These are phyloP conservation scores for Rhinogobio ventralis DNA, from an alignment of 2,797 vertebrate genomes.

Conservation along the genomic window DNA sequence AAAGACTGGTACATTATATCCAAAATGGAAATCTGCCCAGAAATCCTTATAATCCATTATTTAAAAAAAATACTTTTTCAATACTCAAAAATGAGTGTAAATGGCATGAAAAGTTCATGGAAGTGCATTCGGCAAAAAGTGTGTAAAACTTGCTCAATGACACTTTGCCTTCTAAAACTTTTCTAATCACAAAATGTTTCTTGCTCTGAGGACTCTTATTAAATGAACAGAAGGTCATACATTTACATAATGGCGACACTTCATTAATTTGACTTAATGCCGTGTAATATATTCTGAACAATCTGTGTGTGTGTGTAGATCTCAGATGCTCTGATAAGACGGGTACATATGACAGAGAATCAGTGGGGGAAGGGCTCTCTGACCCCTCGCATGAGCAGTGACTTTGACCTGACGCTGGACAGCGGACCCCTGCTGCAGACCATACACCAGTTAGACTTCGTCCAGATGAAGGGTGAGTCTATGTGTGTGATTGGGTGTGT, in stretches of 20 bases:
- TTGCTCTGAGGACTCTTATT: constrained; percentile 23
- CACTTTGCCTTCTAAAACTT: constrained; percentile 48
- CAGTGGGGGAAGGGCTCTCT: constrained; percentile 98
- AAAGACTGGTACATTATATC: not conserved
- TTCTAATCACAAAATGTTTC: constrained; percentile 15
- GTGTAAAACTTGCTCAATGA: constrained; percentile 1
- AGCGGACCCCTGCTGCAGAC: constrained; percentile 93
- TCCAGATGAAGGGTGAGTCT: constrained; percentile 94
- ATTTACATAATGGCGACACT: constrained; percentile 42
- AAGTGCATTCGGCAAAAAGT: not conserved
- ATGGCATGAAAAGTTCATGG: not conserved
- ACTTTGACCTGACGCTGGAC: constrained; percentile 97
- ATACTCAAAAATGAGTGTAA: not conserved
- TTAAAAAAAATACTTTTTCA: not conserved
- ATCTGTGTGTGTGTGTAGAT: constrained; percentile 79
- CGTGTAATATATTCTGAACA: constrained; percentile 7
- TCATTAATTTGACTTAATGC: constrained; percentile 27
- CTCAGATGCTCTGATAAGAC: constrained; percentile 95
- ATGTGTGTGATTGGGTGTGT: constrained; percentile 65
- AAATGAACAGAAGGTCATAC: constrained; percentile 42
- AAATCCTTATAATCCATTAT: not conserved
- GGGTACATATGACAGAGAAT: constrained; percentile 94
- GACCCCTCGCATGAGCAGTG: constrained; percentile 95
- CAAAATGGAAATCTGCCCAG: not conserved
- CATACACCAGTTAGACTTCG: constrained; percentile 98